Conservation (phyloP, 2,888 invertebrate species). For the Selenia dentaria region DNA sequence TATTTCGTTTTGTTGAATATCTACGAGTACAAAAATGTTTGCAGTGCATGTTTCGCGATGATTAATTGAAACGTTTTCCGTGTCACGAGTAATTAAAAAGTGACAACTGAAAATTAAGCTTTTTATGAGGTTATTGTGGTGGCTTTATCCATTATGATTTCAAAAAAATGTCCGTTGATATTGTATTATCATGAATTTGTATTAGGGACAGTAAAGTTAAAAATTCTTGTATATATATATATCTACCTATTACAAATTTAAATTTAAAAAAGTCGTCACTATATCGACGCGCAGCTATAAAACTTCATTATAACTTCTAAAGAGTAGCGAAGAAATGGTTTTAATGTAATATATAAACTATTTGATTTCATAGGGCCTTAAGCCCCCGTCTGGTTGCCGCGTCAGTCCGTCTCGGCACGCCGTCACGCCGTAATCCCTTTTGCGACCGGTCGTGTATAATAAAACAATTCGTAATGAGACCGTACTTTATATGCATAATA, state of each 20-base stretch:
- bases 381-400: constrained; percentile 5
- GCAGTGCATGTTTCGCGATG: constrained; percentile 19
- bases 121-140: neutral
- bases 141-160: neutral
- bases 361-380: too few species aligned
- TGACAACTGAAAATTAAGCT: constrained; percentile 6
- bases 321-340: too few species aligned
- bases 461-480: constrained; percentile 28
- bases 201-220: too few species aligned
- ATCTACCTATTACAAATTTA: too few species aligned
- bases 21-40: constrained; percentile 26
- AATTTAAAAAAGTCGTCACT: too few species aligned
- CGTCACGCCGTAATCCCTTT: neutral
- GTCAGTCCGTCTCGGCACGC: neutral
- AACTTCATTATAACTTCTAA: too few species aligned
- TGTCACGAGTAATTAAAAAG: constrained; percentile 6
- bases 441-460: constrained; percentile 19
- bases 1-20: constrained; percentile 35
- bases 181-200: too few species aligned
- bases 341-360: too few species aligned
- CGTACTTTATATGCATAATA: constrained; percentile 27
- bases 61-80: constrained; percentile 30
- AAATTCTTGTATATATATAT: too few species aligned
- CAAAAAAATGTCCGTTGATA: too few species aligned
- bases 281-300: too few species aligned